Conservation (phyloP, 2,797 vertebrate species). For the Takifugu ocellatus region DNA sequence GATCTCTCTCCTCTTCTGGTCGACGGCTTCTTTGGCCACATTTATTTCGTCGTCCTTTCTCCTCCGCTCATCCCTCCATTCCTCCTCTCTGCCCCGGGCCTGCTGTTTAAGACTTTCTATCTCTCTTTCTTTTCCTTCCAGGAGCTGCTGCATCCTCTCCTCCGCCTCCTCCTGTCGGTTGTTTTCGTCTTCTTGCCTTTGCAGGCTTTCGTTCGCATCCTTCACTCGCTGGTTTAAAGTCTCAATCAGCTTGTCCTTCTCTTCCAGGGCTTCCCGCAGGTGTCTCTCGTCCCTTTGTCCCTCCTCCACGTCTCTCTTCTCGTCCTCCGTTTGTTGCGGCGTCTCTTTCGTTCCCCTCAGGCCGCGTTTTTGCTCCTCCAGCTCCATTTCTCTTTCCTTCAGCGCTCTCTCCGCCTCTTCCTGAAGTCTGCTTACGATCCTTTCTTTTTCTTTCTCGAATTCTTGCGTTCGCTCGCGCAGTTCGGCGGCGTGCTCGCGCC, state of each 20-base stretch:
- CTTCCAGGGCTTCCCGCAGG: conserved; percentile 21
- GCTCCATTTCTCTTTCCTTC: conserved; percentile 4
- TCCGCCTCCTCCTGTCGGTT: conserved; percentile 51
- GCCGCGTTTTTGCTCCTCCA: not conserved
- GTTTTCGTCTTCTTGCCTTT: conserved; percentile 47
- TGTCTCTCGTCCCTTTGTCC: conserved; percentile 14
- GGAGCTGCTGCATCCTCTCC: conserved; percentile 40
- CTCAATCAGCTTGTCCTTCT: conserved; percentile 20
- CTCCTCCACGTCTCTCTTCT: conserved; percentile 8
- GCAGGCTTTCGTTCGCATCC: conserved; percentile 44
- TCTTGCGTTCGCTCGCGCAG: conserved; percentile 9
- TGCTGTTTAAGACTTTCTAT: conserved; percentile 24
- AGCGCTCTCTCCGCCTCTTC: conserved; percentile 6
- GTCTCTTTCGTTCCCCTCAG: conserved; percentile 11
- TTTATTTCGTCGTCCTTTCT: conserved; percentile 31
- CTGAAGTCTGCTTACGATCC: not conserved
- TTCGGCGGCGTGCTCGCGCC: not conserved
- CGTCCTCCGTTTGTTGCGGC: conserved; percentile 6
- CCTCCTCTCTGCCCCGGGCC: conserved; percentile 23
- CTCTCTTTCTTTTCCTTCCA: conserved; percentile 40
- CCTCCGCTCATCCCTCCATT: conserved; percentile 50
- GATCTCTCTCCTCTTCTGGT: conserved; percentile 28
- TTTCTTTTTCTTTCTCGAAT: conserved; percentile 16
- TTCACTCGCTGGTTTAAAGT: conserved; percentile 33
- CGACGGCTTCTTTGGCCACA: conserved; percentile 23